Conservation (phyloP, 1,140 invertebrate species). For the Eumaeus atala region DNA sequence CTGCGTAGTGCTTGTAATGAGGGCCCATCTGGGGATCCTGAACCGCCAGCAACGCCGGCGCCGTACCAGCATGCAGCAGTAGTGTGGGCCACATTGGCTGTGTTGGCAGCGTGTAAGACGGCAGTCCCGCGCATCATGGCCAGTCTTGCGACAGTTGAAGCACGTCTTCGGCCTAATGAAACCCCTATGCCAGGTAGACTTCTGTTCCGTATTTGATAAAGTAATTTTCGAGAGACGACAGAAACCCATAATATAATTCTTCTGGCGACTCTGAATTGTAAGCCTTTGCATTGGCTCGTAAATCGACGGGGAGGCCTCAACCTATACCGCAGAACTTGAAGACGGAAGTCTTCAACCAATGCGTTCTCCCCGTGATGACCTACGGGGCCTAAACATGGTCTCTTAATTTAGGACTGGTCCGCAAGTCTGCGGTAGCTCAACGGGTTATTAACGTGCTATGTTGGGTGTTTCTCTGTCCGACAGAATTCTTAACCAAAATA, state of each 20-base stretch:
- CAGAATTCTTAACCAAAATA: no score
- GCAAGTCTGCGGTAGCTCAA: no score
- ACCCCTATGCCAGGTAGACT: not conserved
- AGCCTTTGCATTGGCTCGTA: slow-evolving; percentile 29
- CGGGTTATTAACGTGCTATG: no score
- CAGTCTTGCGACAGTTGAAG: slow-evolving; percentile 1
- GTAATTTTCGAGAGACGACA: slow-evolving; percentile 18
- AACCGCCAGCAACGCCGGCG: not conserved
- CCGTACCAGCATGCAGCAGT: not conserved
- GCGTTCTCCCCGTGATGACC: no score
- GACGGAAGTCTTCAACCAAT: no score
- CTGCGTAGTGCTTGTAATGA: not conserved
- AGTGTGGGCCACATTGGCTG: slow-evolving; percentile 4
- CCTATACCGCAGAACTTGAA: no score
- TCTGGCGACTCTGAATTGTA: slow-evolving; percentile 14
- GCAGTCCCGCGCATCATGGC: slow-evolving; percentile 11
- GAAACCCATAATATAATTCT: slow-evolving; percentile 14
- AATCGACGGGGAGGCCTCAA: slow-evolving; percentile 28
- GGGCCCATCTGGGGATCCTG: not conserved
- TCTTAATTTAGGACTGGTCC: no score
- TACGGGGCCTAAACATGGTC: no score
- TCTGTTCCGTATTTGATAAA: not conserved
- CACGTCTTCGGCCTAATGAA: not conserved
- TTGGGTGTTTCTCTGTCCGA: no score
- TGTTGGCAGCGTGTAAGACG: slow-evolving; percentile 2